Percentiles rank a stretch among this genome's conserved stretches.
These are phyloP conservation scores for Scopus umbretta DNA, from an alignment of 2,113 vertebrate species.

Conservation along the genomic window DNA sequence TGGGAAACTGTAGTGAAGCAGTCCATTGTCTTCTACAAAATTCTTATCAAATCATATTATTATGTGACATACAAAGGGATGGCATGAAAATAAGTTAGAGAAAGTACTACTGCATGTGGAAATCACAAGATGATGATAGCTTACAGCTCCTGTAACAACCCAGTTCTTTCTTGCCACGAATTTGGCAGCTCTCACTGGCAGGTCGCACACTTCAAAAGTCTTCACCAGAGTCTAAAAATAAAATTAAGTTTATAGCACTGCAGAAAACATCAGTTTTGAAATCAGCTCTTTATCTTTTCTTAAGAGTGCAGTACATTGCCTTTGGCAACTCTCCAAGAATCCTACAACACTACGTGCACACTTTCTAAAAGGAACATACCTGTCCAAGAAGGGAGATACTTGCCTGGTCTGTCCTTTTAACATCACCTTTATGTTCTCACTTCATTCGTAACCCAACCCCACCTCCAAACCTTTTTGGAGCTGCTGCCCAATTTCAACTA, in stretches of 20 bases:
- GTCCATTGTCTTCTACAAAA: neutral
- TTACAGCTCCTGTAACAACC: conserved; percentile 98
- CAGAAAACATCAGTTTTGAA: neutral
- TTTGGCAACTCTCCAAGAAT: neutral
- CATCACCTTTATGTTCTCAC: neutral
- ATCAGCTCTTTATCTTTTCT: neutral
- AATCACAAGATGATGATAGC: conserved; percentile 25
- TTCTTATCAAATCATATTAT: neutral
- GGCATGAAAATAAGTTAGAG: neutral
- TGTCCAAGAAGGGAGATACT: neutral
- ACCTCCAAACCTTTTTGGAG: neutral
- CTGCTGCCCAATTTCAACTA: neutral
- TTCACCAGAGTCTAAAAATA: conserved; percentile 91
- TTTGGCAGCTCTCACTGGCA: conserved; percentile 97
- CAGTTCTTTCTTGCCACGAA: conserved; percentile 98
- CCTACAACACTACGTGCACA: neutral
- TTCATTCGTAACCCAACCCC: neutral
- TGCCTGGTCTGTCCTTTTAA: neutral
- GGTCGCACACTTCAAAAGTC: conserved; percentile 97
- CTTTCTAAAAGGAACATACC: neutral
- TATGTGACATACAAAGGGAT: neutral
- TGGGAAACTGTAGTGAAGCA: neutral
- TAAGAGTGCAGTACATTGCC: neutral
- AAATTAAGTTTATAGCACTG: neutral
- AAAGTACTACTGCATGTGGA: neutral